phyloP scores from a whole-genome alignment of 2,113 vertebrate species.

The Etheostoma spectabile region DNA sequence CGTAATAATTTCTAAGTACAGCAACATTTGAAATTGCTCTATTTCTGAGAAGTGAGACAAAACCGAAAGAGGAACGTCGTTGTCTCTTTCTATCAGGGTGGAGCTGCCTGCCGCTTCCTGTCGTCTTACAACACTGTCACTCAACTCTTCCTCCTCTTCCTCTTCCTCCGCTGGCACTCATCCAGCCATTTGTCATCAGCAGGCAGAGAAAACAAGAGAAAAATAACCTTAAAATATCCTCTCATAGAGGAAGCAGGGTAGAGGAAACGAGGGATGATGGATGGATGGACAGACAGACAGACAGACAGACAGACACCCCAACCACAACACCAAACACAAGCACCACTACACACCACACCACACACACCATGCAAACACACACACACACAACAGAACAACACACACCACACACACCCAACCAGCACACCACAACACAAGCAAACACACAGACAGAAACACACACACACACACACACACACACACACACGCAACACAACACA shows the following conservation, averaged over 20 bases:
- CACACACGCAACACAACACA: neutral
- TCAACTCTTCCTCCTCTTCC: slow-evolving; percentile 43
- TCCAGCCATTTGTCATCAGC: slow-evolving; percentile 25
- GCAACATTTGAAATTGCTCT: too few relatives aligned
- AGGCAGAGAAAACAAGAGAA: slow-evolving; percentile 4
- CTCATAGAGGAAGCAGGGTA: slow-evolving; percentile 56
- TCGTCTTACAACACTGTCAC: slow-evolving; percentile 40
- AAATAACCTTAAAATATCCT: slow-evolving; percentile 49
- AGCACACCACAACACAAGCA: too few relatives aligned
- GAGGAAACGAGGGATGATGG: slow-evolving; percentile 4
- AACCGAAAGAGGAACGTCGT: slow-evolving; percentile 41
- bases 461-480: neutral
- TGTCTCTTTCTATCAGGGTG: slow-evolving; percentile 50
- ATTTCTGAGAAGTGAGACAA: slow-evolving; percentile 13
- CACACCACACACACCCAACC: too few relatives aligned
- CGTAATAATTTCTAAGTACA: too few relatives aligned
- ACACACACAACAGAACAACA: too few relatives aligned
- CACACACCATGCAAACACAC: too few relatives aligned
- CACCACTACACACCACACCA: too few relatives aligned
- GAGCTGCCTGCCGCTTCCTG: slow-evolving; percentile 62
- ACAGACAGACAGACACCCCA: too few relatives aligned
- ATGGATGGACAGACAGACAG: too few relatives aligned
- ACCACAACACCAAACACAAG: too few relatives aligned
- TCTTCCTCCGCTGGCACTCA: slow-evolving; percentile 37
- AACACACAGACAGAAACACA: neutral